Base-by-base conservation (phyloP, 2,113 vertebrate species). In the Monopterus albus region DNA sequence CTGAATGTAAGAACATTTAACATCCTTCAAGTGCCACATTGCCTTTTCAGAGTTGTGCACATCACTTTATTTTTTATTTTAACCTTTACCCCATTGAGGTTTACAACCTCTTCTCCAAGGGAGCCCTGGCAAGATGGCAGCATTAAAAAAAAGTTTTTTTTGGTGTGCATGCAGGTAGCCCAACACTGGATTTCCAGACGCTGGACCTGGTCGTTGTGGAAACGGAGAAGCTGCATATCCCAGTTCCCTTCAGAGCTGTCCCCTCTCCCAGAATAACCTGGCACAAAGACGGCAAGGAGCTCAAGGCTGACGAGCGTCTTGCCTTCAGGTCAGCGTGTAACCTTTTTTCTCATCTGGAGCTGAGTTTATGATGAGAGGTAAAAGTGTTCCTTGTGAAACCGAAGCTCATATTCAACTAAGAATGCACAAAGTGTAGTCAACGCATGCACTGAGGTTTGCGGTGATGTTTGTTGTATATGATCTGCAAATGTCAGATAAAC, bases 261-360 rank as follows among this genome's bases (percentile, higher is more conserved):
- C 98, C 98, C 62, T 88, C 92, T 0, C 97, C 98, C 83, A 96
- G 88, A n/a, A 92, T 97, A 76, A 96, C 93, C 52, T 99, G 98
- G 98, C 96, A 98, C 91, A 99, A 99, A 90, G 95, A 96, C 42
- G 98, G 97, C 55, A 98, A 93, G 79, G 97, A 99, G 87, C 53
- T 99, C 67, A 97, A 96, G 92, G 91, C 90, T 13, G 95, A 93
- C 66, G 96, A 97, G 11, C 95, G 96, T 81, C 83, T 95, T 45
- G 88, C 88, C 29, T 93, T 96, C 83, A 97, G 96, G 90, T 94
- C 88, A 31, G 71, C 17, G 18, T 1, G 0, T 36, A 13, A 20
- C 7, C 3, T 29, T 28, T 14, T 29, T 18, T 40, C 13, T 5
- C 21, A 6, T 28, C 11, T 38, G 13, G 2, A 21, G n/a, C 18